Evolutionary conservation across 2,113 vertebrate genomes (phyloP), one percentile per base, ranked within the genome.

Genomic region (Coturnix japonica): DNA sequence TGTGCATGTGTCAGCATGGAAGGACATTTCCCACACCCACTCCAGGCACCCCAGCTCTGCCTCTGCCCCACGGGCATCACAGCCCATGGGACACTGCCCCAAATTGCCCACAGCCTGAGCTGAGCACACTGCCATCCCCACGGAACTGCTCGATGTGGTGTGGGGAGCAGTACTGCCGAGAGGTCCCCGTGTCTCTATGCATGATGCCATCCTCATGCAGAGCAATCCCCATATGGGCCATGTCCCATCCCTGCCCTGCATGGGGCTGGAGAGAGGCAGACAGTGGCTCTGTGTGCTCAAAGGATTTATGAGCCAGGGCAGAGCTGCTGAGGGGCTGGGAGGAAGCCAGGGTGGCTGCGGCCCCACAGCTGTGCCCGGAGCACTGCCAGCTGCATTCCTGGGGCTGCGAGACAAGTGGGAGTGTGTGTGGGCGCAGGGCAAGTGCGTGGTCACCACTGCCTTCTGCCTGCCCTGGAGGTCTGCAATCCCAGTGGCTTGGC

Each of bases 341-440:
- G 44, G 65, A 56, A 2, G 19, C 71, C 75, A 30, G 69, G 75
- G 79, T 10, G 0, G 88, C 23, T 57, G 59, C 1, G 6, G 73
- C 37, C 81, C 60, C 2, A 26, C 91, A 94, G 91, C 92, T 95
- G 94, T 59, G 51, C 91, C 3, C 83, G 94, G 95, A 96, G 47
- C 2, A 2, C 56, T 92, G 95, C 95, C 95, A 96, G 77, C 33
- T 9, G 2, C 94, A 95, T 96, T 96, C 95, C 94, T 75, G 70
- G 37, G 60, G 73, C 89, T 60, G 92, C 51, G 3, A 37, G 73
- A 47, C 11, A 1, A 76, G 65, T 11, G 1, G 60, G 71, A 63
- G 69, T 0, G 2, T 67, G 92, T 89, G 94, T 95, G 89, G 84
- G 92, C 6, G 72, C 73, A 22, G 80, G 83, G 73, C 81, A 81